Percentiles rank a stretch among this genome's conserved stretches.
Evolutionary conservation across 2,113 vertebrate genomes (phyloP).

Genomic region (Petrocephalus zakoni): DNA sequence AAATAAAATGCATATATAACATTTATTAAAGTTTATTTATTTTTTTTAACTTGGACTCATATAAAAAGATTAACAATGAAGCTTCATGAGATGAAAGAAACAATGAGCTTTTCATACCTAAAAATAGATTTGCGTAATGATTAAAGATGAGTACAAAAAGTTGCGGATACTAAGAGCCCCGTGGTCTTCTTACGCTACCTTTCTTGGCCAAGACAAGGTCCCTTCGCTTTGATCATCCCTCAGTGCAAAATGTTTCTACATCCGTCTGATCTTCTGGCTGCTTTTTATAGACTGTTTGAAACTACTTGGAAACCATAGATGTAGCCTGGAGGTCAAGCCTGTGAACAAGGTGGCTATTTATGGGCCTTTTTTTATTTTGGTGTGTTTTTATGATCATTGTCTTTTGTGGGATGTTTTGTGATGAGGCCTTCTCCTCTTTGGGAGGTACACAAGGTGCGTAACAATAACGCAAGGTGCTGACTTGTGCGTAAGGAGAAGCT

Average conservation of each 20-base stretch:
- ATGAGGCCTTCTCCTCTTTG: neutral
- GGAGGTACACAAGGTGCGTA: neutral
- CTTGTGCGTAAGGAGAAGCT: neutral
- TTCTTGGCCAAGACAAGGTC: neutral
- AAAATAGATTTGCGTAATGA: neutral
- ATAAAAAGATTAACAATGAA: neutral
- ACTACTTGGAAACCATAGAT: neutral
- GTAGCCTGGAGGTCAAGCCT: neutral
- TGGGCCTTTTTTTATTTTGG: neutral
- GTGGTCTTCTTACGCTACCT: neutral
- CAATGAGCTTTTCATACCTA: neutral
- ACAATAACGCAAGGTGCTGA: neutral
- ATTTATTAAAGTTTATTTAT: neutral
- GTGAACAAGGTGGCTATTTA: neutral
- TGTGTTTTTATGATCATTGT: neutral
- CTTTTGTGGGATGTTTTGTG: neutral
- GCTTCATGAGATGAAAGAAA: neutral
- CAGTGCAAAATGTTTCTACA: neutral
- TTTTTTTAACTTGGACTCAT: neutral
- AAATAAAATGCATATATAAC: neutral
- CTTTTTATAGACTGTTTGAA: conserved; percentile 1
- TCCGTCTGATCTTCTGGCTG: neutral
- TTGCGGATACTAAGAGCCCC: neutral
- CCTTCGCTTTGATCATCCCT: neutral
- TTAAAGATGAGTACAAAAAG: neutral